These are phyloP conservation scores for Synaphobranchus kaupii DNA, from an alignment of 2,797 vertebrate species.

Conservation along the genomic window DNA sequence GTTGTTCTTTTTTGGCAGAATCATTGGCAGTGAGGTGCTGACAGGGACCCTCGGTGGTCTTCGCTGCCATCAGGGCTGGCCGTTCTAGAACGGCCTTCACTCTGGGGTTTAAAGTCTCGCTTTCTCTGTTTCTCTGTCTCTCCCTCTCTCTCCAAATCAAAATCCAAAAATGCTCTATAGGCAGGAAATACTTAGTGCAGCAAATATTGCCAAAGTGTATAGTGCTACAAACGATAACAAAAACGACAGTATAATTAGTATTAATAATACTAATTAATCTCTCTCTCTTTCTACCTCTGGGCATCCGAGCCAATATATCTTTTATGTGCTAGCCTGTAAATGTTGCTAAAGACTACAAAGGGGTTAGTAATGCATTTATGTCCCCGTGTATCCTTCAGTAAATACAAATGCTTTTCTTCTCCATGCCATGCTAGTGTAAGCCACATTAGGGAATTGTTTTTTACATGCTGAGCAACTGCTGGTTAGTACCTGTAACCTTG, in stretches of 20 bases:
- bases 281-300: constrained; percentile 14
- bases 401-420: not conserved
- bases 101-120: not conserved
- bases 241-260: no score
- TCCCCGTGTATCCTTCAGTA: constrained; percentile 24
- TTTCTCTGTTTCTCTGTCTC: not conserved
- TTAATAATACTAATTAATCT: not conserved
- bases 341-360: constrained; percentile 22
- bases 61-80: not conserved
- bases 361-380: constrained; percentile 37
- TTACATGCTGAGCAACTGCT: not conserved
- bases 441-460: constrained; percentile 17
- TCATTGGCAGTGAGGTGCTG: not conserved
- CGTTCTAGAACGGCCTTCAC: not conserved
- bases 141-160: no score
- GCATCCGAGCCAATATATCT: not conserved
- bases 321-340: not conserved
- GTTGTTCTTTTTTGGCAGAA: not conserved
- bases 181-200: no score
- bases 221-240: no score
- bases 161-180: no score
- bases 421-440: constrained; percentile 20
- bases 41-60: not conserved
- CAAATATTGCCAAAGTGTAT: no score
- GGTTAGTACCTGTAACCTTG: not conserved